A percentile compares a stretch with the other conserved stretches of the same genome.
Evolutionary conservation across 53 echinoderm and acorn worm genomes (phyloP).

Genomic region (Holothuria scabra): DNA sequence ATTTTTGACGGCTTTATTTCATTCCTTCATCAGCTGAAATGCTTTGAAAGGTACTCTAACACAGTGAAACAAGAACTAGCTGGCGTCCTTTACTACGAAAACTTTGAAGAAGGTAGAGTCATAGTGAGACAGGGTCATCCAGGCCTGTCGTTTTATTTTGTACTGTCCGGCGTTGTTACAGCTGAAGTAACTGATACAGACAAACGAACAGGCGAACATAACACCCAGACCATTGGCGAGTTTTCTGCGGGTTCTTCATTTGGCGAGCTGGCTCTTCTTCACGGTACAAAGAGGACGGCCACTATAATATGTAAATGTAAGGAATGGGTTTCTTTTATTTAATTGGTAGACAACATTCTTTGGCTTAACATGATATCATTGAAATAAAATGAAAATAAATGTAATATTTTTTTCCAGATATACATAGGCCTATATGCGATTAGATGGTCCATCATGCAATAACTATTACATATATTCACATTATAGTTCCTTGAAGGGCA

Average conservation of each 20-base stretch:
- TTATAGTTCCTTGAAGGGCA: too few relatives aligned
- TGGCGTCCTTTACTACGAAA: slow-evolving; percentile 79
- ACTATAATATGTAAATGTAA: slow-evolving; percentile 94
- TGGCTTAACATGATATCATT: too few relatives aligned
- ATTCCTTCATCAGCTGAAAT: slow-evolving; percentile 64
- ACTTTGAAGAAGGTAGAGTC: slow-evolving; percentile 83
- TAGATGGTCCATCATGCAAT: too few relatives aligned
- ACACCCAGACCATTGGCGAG: slow-evolving; percentile 72
- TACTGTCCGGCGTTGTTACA: slow-evolving; percentile 77
- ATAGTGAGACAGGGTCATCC: slow-evolving; percentile 94
- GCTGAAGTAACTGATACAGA: slow-evolving; percentile 85
- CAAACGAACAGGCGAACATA: slow-evolving; percentile 79
- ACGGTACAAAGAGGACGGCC: slow-evolving; percentile 83
- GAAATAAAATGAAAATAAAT: too few relatives aligned
- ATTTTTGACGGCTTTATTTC: too few relatives aligned
- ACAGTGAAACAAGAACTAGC: slow-evolving; percentile 75
- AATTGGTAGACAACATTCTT: not conserved
- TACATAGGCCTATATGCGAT: too few relatives aligned
- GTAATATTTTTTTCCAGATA: too few relatives aligned
- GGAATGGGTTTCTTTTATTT: not conserved
- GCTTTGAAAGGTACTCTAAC: slow-evolving; percentile 81
- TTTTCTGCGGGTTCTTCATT: slow-evolving; percentile 82
- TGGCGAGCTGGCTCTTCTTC: slow-evolving; percentile 88
- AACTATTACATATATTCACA: too few relatives aligned
- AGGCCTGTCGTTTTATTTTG: slow-evolving; percentile 92